Percentiles rank a stretch among this genome's conserved stretches.
Conservation (phyloP, 2,113 vertebrate species). For the Myrmecobius fasciatus region DNA sequence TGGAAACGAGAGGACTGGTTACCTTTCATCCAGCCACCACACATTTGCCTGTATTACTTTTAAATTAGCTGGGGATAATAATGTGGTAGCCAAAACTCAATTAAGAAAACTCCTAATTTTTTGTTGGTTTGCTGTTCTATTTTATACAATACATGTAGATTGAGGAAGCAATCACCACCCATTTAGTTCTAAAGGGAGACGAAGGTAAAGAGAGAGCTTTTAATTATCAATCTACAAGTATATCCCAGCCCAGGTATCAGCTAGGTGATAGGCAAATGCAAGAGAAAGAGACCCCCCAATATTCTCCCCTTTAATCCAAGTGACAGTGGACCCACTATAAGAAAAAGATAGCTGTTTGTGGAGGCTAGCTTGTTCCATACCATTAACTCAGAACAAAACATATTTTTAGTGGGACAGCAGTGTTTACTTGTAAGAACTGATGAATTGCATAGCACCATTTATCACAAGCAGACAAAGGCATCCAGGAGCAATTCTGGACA, state of each 20-base stretch:
- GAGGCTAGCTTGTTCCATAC: conserved; percentile 87
- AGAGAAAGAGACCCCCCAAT: conserved; percentile 83
- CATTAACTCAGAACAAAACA: conserved; percentile 90
- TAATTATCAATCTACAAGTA: conserved; percentile 70
- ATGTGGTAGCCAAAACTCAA: conserved; percentile 37
- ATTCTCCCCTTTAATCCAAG: conserved; percentile 86
- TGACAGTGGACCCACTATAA: conserved; percentile 83
- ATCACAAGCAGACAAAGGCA: conserved; percentile 86
- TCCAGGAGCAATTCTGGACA: conserved; percentile 85
- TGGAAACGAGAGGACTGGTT: conserved; percentile 53
- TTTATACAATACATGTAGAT: conserved; percentile 57
- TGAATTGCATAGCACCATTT: conserved; percentile 85
- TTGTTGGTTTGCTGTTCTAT: neutral
- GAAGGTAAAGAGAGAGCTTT: conserved; percentile 55
- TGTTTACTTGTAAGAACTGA: conserved; percentile 88
- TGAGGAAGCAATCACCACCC: conserved; percentile 66
- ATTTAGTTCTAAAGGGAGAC: conserved; percentile 41
- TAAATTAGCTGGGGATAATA: conserved; percentile 29
- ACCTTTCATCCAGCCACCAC: conserved; percentile 52
- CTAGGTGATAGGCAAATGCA: conserved; percentile 82
- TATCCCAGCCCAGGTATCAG: conserved; percentile 57
- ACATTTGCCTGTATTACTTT: conserved; percentile 62
- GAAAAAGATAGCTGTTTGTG: conserved; percentile 86
- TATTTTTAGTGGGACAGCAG: conserved; percentile 87
- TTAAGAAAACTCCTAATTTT: conserved; percentile 60